These are phyloP conservation scores for Drosophila birchii DNA, from an alignment of 2,888 invertebrate genomes.

Conservation along the genomic window DNA sequence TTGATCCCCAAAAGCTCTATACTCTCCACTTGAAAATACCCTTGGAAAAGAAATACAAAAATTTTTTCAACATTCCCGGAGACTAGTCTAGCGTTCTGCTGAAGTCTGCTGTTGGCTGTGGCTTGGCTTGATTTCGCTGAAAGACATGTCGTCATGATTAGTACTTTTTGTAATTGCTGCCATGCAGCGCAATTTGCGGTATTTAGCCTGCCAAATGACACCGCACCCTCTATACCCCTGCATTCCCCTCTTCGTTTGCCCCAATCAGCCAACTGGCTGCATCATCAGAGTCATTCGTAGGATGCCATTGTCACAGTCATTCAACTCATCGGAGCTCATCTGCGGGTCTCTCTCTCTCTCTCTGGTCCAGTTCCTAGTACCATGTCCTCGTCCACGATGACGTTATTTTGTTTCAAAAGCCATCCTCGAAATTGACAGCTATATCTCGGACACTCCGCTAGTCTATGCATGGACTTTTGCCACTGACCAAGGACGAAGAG, in stretches of 20 bases:
- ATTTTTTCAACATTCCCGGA: conserved; percentile 4
- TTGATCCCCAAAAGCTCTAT: not conserved
- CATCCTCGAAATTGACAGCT: conserved; percentile 68
- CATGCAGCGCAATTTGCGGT: conserved; percentile 77
- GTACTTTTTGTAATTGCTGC: conserved; percentile 75
- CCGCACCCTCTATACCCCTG: conserved; percentile 44
- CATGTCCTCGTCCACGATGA: conserved; percentile 31
- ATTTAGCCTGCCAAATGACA: conserved; percentile 75
- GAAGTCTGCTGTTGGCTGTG: conserved; percentile 40
- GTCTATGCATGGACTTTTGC: conserved; percentile 41
- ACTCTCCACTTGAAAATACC: not conserved
- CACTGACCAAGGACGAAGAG: not conserved
- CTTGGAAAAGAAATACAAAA: conserved; percentile 5
- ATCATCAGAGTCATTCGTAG: conserved; percentile 34
- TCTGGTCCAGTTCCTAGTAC: conserved; percentile 3
- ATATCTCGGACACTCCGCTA: conserved; percentile 34
- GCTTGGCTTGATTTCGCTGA: conserved; percentile 55
- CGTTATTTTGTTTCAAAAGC: conserved; percentile 71
- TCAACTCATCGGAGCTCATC: conserved; percentile 28
- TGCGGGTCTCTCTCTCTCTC: not conserved
- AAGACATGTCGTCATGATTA: conserved; percentile 65
- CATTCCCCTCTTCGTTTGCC: conserved; percentile 10
- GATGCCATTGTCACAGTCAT: conserved; percentile 37
- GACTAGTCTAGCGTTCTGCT: conserved; percentile 21
- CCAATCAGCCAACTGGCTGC: conserved; percentile 28